Evolutionary conservation across 2,888 invertebrate species (phyloP).

Genomic region (Conomelus anceps): DNA sequence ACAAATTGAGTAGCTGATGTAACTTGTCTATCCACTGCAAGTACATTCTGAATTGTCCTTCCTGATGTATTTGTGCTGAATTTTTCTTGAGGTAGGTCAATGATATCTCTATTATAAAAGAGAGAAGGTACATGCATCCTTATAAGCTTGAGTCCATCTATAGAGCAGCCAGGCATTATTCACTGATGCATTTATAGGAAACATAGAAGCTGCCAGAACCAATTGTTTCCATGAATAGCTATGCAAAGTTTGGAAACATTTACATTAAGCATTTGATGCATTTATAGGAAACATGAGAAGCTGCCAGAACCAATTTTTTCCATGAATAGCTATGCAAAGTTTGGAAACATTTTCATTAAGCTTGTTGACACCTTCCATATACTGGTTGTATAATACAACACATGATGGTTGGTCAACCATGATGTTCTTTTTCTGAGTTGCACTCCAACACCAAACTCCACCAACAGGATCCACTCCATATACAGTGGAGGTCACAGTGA

Average conservation of each 20-base stretch:
- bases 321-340: background rate
- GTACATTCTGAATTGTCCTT: background rate
- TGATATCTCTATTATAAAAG: background rate
- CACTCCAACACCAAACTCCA: background rate
- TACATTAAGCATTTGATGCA: background rate
- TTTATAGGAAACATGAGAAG: conserved; percentile 1
- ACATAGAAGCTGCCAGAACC: conserved; percentile 7
- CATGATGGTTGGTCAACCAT: background rate
- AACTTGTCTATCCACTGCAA: background rate
- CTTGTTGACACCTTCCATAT: conserved; percentile 7
- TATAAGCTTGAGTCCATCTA: background rate
- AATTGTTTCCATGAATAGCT: background rate
- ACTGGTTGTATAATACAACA: background rate
- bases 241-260: background rate
- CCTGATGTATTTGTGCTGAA: background rate
- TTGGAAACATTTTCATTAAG: conserved; percentile 5
- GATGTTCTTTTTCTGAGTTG: background rate
- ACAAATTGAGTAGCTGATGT: background rate
- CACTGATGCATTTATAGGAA: background rate
- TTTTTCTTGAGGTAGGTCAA: conserved; percentile 1
- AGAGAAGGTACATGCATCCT: background rate
- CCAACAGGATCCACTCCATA: background rate
- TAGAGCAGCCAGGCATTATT: background rate
- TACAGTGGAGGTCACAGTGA: background rate
- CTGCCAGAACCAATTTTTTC: conserved; percentile 11